A percentile compares a stretch with the other conserved stretches of the same genome.
Conservation (phyloP, 2,797 vertebrate genomes). For the Bryconaethiops microstoma region DNA sequence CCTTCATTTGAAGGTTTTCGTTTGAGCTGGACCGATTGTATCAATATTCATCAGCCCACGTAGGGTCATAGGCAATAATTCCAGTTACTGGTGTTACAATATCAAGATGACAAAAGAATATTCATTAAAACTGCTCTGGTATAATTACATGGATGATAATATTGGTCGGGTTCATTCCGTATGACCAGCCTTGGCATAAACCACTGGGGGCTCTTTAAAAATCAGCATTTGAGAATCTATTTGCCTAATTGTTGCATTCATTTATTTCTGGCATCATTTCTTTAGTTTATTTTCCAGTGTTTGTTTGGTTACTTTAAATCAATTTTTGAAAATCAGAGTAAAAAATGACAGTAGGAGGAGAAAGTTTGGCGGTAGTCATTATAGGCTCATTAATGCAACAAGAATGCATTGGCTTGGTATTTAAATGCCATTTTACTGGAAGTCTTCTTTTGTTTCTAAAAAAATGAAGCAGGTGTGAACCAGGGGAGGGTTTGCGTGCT, state of each 20-base stretch:
- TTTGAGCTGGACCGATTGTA: conserved; percentile 51
- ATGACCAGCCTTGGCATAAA: conserved; percentile 8
- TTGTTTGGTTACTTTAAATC: neutral
- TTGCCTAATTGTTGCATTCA: neutral
- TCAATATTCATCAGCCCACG: conserved; percentile 59
- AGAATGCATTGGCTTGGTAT: neutral
- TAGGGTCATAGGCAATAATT: conserved; percentile 54
- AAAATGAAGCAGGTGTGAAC: too few relatives aligned
- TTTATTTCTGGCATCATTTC: conserved; percentile 24
- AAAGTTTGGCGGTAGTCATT: neutral
- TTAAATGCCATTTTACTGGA: neutral
- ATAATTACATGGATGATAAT: conserved; percentile 54
- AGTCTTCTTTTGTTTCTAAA: too few relatives aligned
- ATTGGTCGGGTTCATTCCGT: conserved; percentile 30
- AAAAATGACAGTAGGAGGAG: neutral
- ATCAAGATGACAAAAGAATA: conserved; percentile 55
- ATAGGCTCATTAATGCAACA: neutral
- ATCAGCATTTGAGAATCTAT: conserved; percentile 2
- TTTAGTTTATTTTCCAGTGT: conserved; percentile 5
- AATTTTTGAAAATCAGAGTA: neutral
- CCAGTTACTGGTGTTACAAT: conserved; percentile 53
- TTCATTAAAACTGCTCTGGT: conserved; percentile 57
- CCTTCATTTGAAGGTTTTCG: conserved; percentile 51
- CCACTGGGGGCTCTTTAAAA: neutral
- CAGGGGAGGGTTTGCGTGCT: too few relatives aligned